These are phyloP conservation scores for Lontra canadensis DNA, from an alignment of 2,113 vertebrate species.

Conservation along the genomic window DNA sequence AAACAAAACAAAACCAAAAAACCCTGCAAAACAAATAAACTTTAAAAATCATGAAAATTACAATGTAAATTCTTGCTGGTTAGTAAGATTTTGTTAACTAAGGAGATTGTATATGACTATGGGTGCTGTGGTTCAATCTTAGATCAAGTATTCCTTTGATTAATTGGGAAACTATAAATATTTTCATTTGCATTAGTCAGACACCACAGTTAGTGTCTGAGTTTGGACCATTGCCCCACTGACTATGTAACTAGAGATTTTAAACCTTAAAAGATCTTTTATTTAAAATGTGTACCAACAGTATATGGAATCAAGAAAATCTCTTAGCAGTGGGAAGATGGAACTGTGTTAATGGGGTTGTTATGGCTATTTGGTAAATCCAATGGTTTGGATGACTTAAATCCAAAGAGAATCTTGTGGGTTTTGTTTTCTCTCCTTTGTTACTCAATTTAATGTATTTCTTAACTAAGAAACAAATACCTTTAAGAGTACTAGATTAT, in stretches of 20 bases:
- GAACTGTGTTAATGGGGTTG: neutral
- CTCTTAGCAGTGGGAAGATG: neutral
- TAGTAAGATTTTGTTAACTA: neutral
- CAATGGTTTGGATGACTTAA: neutral
- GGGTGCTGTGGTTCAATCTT: neutral
- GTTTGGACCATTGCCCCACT: neutral
- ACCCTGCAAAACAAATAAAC: neutral
- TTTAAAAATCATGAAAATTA: neutral
- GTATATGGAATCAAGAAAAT: neutral
- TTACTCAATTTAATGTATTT: neutral
- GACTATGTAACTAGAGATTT: neutral
- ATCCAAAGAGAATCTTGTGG: neutral
- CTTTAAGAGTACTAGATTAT: neutral
- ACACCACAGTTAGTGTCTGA: neutral
- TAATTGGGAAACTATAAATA: neutral
- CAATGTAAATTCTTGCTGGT: neutral
- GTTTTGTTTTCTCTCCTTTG: neutral
- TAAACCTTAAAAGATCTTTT: neutral
- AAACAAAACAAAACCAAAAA: neutral
- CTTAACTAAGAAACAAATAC: neutral
- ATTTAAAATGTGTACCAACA: neutral
- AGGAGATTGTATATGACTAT: neutral
- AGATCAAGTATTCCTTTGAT: conserved; percentile 16
- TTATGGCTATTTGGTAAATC: neutral
- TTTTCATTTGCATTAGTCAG: neutral